Evolutionary conservation across 2,797 vertebrate genomes (phyloP).

Genomic region (Xerus rutilus): DNA sequence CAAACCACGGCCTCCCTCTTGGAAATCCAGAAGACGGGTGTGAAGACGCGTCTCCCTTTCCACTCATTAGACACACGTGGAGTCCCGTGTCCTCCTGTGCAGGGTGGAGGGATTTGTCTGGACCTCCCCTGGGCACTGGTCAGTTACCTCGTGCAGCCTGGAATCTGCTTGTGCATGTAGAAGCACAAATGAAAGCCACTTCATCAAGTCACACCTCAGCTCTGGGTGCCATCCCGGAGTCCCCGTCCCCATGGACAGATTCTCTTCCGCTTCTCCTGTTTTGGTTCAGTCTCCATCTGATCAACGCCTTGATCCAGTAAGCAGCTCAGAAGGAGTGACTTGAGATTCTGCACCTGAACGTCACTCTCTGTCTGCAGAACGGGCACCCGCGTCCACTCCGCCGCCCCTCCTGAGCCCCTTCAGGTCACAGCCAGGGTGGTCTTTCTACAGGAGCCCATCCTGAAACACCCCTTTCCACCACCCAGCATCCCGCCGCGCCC

Average conservation of each 20-base stretch:
- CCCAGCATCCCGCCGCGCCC: rapidly evolving
- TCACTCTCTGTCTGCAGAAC: neutral
- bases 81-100: neutral
- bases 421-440: neutral
- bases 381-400: neutral
- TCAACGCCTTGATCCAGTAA: neutral
- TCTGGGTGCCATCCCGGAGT: rapidly evolving
- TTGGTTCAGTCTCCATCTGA: neutral
- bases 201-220: neutral
- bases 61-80: neutral
- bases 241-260: neutral
- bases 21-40: neutral
- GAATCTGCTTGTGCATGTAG: neutral
- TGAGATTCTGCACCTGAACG: neutral
- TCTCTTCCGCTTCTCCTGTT: neutral
- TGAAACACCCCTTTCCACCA: neutral
- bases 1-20: neutral
- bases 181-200: neutral
- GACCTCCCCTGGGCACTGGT: neutral
- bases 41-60: neutral
- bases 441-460: neutral
- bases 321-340: neutral
- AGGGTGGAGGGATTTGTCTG: too few relatives aligned
- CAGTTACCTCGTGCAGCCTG: neutral
- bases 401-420: neutral